phyloP scores from a whole-genome alignment of 2,797 vertebrate species.

The Platyrinchus mystaceus region DNA sequence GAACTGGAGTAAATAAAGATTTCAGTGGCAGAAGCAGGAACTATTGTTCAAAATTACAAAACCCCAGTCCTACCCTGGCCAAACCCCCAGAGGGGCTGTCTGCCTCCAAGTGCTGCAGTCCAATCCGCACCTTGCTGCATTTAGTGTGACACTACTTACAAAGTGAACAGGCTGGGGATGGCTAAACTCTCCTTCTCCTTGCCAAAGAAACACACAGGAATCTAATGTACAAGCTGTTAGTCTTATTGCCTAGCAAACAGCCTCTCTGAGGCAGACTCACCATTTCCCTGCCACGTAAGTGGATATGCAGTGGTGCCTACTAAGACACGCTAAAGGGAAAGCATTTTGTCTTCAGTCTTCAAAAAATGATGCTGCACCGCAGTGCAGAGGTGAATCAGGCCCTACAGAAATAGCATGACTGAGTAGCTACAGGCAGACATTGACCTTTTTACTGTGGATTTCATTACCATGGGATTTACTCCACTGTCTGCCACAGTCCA shows the following conservation, averaged over 20 bases:
- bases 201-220: neutral
- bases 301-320: neutral
- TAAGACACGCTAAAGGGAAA: neutral
- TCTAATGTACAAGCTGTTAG: neutral
- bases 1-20: neutral
- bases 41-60: neutral
- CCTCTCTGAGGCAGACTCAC: neutral
- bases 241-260: neutral
- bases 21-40: neutral
- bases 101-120: neutral
- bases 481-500: accelerated
- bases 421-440: neutral
- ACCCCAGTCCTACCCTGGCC: neutral
- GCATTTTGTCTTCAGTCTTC: neutral
- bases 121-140: accelerated
- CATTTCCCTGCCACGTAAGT: neutral
- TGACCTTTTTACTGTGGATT: neutral
- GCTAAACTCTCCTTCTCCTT: neutral
- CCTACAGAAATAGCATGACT: neutral
- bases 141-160: neutral
- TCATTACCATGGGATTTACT: neutral
- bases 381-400: neutral
- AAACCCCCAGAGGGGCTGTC: neutral
- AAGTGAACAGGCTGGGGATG: neutral
- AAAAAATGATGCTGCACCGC: neutral